Evolutionary conservation across 1,140 invertebrate species (phyloP), one percentile per base, ranked within the genome.

Genomic region (Anadara kagoshimensis): DNA sequence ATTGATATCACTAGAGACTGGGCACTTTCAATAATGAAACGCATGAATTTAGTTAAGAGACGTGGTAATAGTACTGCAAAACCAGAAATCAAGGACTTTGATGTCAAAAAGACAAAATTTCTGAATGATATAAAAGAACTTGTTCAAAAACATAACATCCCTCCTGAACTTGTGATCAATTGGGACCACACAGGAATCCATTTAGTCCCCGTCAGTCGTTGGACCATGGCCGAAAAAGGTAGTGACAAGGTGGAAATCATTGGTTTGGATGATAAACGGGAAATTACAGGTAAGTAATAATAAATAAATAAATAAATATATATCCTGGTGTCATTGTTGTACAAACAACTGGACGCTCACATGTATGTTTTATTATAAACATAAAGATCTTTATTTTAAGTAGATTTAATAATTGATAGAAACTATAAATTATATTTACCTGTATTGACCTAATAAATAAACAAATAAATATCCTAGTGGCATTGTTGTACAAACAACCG

Each of bases 251-350:
- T 78, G 0, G 11, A 62, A 14, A 73, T 79, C 18, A 54, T 22
- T 20, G 62, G 64, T 26, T 14, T 73, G 16, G 68, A 77, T 36
- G 75, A 79, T 45, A 79, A 79, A 66, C 54, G 75, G 5, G 75
- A 77, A 45, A 78, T 78, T 18, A 77, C 78, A 24, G 62, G n/a
- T n/a, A n/a, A n/a, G n/a, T n/a, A n/a, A n/a, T n/a, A n/a, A n/a
- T n/a, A n/a, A n/a, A n/a, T n/a, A n/a, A n/a, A n/a, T n/a, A n/a
- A n/a, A n/a, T n/a, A n/a, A n/a, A n/a, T n/a, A n/a, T n/a, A n/a
- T n/a, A n/a, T n/a, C n/a, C n/a, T n/a, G n/a, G n/a, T n/a, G n/a
- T n/a, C n/a, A n/a, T n/a, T n/a, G n/a, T n/a, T n/a, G n/a, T n/a
- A n/a, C n/a, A n/a, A n/a, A n/a, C n/a, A n/a, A n/a, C n/a, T n/a